Evolutionary conservation across 2,888 invertebrate genomes (phyloP).

Genomic region (Volucella inanis): DNA sequence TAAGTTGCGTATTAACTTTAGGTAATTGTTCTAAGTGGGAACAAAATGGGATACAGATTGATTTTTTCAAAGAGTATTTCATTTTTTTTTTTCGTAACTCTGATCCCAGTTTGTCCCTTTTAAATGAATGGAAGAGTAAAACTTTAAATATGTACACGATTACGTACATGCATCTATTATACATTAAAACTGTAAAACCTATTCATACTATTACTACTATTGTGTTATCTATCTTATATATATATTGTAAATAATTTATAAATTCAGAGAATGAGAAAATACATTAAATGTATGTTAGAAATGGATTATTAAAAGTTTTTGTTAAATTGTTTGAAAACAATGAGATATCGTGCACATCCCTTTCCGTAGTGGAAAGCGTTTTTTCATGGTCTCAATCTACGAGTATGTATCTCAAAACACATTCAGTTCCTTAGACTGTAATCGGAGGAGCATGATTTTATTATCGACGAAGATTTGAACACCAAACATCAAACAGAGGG

Average conservation of each 20-base stretch:
- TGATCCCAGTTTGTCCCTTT: conserved; percentile 20
- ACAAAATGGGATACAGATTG: background rate
- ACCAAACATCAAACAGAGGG: too few species aligned
- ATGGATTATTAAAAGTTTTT: background rate
- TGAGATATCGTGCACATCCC: too few species aligned
- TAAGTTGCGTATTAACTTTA: conserved; percentile 19
- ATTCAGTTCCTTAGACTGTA: too few species aligned
- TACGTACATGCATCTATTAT: conserved; percentile 44
- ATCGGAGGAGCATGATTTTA: too few species aligned
- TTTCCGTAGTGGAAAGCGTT: too few species aligned
- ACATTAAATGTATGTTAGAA: conserved; percentile 65
- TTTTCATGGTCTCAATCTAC: too few species aligned
- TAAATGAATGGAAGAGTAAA: conserved; percentile 15
- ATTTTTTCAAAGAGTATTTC: background rate
- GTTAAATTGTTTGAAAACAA: too few species aligned
- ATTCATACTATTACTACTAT: conserved; percentile 66
- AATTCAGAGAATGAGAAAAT: conserved; percentile 56
- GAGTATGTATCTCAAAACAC: too few species aligned
- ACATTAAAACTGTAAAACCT: conserved; percentile 52
- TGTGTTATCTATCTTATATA: conserved; percentile 63
- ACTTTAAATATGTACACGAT: conserved; percentile 21
- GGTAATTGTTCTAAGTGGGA: conserved; percentile 38
- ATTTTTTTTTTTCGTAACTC: conserved; percentile 6
- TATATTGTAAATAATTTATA: conserved; percentile 74
- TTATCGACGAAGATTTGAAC: too few species aligned